These are phyloP conservation scores for Trichechus manatus DNA, from an alignment of 2,113 vertebrate species.

Conservation along the genomic window DNA sequence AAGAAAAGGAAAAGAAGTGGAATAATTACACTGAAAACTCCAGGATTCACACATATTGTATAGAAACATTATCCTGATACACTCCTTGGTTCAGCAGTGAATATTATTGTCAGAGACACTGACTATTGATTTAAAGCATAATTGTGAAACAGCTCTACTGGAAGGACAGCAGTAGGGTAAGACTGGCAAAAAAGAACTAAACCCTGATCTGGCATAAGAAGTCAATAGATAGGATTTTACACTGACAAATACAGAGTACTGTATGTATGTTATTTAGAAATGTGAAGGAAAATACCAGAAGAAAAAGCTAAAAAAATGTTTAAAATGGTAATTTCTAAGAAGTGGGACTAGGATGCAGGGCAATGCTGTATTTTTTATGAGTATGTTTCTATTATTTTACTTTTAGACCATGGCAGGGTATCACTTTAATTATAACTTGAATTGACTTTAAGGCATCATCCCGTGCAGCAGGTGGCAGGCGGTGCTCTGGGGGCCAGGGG, in stretches of 20 bases:
- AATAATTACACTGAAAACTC: not conserved
- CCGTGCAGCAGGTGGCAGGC: not conserved
- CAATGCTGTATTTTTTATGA: not conserved
- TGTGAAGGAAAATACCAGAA: not conserved
- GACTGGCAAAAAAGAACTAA: not conserved
- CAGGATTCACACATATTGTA: not conserved
- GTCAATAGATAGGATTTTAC: not conserved
- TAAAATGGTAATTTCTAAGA: not conserved
- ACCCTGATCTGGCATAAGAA: not conserved
- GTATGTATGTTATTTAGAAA: not conserved
- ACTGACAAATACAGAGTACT: too few relatives aligned
- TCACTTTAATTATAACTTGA: not conserved
- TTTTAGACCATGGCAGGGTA: not conserved
- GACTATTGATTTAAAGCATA: fast-evolving
- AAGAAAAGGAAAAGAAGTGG: not conserved
- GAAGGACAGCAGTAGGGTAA: not conserved
- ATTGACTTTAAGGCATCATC: not conserved
- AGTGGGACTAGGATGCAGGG: not conserved
- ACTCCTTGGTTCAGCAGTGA: not conserved
- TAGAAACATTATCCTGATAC: not conserved
- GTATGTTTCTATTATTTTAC: not conserved
- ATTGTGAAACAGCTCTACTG: not conserved
- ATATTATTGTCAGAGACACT: not conserved
- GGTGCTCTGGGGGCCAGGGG: too few relatives aligned
- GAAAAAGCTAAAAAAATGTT: not conserved